Base-by-base conservation (phyloP, 92 coral and sea anemone genomes). In the Epizoanthus fatuus region DNA sequence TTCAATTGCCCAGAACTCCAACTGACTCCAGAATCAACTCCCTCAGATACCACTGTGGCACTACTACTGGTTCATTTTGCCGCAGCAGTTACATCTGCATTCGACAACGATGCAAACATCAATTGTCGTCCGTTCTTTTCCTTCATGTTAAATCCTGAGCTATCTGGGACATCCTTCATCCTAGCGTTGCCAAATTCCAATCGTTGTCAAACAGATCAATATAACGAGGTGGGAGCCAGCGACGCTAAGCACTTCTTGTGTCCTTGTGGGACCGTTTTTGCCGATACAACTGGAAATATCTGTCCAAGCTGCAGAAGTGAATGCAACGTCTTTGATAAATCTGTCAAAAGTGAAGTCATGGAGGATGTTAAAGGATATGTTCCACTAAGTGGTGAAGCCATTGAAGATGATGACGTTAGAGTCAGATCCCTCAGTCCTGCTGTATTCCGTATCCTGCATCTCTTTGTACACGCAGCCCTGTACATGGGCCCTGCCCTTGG, bases 391-490 rank as follows among this genome's bases (percentile, higher is more conserved):
- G n/a, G 5, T 44, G 77, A 42, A 40, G 77, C 39, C 14, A 25
- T 11, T 42, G 70, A 64, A 64, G 38, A 64, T 29, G 25, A 8
- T 15, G 54, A 52, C 9, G 22, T 44, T 13, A 72, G 56, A 44
- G 77, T 44, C n/a, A 35, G 77, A 10, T n/a, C 53, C 53, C 62
- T 86, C 69, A 54, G 65, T 22, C 80, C 90, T 45, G 63, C 86
- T 40, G 86, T 86, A 5, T 79, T 45, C 64, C 85, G 90, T 13
- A 74, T 83, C n/a, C 40, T 86, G 52, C 86, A 86, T 79, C 73
- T 86, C 64, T 70, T 86, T 74, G 90, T 86, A 60, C 69, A 86
- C 77, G 90, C 86, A 19, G 15, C 84, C 44, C 45, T 86, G 62
- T 86, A 86, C 65, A 78, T 83, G 56, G 90, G 90, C 5, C 40